Percentiles rank a stretch among this genome's conserved stretches.
These are phyloP conservation scores for Heterodera schachtii DNA, from an alignment of 1,140 invertebrate species.

Conservation along the genomic window DNA sequence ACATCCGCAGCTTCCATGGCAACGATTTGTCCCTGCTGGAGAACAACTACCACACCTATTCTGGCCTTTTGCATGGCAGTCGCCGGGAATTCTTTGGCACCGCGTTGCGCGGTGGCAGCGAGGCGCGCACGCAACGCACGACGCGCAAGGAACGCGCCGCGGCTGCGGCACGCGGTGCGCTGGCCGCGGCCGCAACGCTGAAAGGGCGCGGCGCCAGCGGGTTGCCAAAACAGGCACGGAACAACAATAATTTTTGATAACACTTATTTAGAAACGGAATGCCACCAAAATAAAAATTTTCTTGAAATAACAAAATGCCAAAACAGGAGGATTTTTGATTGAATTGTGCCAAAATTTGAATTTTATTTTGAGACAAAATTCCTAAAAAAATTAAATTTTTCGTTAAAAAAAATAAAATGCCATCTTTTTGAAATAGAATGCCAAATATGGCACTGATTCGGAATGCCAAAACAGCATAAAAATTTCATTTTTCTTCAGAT, in stretches of 20 bases:
- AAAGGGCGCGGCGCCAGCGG: not conserved
- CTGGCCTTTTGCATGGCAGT: slow-evolving; percentile 4
- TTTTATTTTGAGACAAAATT: no score
- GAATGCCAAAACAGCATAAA: no score
- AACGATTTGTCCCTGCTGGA: slow-evolving; percentile 27
- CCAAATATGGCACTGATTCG: no score
- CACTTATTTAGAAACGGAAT: no score
- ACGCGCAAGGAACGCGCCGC: not conserved
- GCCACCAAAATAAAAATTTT: no score
- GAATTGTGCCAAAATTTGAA: no score
- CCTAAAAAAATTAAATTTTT: no score
- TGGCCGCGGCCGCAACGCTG: not conserved
- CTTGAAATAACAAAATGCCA: no score
- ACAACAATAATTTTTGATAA: no score
- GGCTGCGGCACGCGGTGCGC: not conserved
- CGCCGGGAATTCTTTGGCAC: slow-evolving; percentile 27
- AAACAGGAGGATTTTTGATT: no score
- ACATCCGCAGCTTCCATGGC: slow-evolving; percentile 24
- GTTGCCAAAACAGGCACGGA: not conserved
- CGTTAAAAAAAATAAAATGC: no score
- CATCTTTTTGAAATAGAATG: no score
- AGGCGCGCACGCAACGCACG: not conserved
- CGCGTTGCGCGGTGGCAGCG: not conserved
- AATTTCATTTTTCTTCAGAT: not conserved
- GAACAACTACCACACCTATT: slow-evolving; percentile 30